Conservation (phyloP, 2,797 vertebrate species). For the Prunella strophiata region DNA sequence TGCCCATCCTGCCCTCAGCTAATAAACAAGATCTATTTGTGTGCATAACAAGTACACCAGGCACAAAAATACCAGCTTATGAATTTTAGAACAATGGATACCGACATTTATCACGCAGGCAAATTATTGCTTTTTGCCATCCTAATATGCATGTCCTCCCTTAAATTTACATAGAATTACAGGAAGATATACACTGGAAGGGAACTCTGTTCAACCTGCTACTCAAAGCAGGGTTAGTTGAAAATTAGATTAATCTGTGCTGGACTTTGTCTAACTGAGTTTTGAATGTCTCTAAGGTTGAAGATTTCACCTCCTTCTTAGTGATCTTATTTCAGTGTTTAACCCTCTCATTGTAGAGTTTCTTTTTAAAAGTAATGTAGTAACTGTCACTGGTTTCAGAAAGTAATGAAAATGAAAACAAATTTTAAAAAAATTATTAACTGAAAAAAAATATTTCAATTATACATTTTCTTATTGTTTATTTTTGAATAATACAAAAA, state of each 20-base stretch:
- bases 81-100: not conserved
- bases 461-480: not conserved
- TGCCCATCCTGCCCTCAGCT: not conserved
- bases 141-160: not conserved
- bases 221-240: not conserved
- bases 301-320: not conserved
- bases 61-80: not conserved
- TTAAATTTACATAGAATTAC: not conserved
- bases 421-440: not conserved
- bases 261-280: not conserved
- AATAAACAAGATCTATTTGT: not conserved
- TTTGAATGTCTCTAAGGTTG: not conserved
- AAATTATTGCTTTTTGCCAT: not conserved
- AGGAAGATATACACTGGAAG: not conserved
- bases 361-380: not conserved
- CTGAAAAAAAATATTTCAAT: not conserved
- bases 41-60: not conserved
- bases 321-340: not conserved
- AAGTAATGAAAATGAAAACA: not conserved
- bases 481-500: not conserved
- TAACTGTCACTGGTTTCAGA: not conserved
- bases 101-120: not conserved
- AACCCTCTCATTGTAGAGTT: not conserved
- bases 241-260: not conserved
- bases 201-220: not conserved